Base-by-base conservation (phyloP, 1,140 invertebrate genomes). In the Caenorhabditis remanei region DNA sequence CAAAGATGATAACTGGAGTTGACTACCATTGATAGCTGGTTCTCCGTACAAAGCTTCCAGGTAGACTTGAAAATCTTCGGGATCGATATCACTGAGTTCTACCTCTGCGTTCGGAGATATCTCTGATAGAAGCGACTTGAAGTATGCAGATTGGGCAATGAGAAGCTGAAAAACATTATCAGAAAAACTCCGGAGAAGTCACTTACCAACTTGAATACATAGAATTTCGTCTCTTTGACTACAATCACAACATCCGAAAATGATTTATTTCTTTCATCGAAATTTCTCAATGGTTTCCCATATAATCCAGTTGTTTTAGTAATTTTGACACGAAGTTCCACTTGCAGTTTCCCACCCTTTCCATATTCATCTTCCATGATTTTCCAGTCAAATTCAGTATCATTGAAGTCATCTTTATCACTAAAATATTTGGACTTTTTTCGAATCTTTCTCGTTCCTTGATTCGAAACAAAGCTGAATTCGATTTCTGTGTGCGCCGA, bases 21-120 rank as follows among this genome's bases (percentile, higher is more conserved):
- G 6, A 13, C 13, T 67, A 67, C 63, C 63, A 67, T 67, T 14
- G 16, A 67, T 67, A 67, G n/a, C n/a, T n/a, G n/a, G n/a, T n/a
- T n/a, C n/a, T n/a, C n/a, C n/a, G n/a, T n/a, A n/a, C n/a, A n/a
- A n/a, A 63, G 5, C 7, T 13, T 63, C 58, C 2, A 63, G 58
- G 21, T 24, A 63, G 32, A 24, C 3, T 3, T 63, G 58, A 63
- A 63, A 63, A 32, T 63, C 58, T 4, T 24, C 32, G n/a, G 58
- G 21, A 24, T 63, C 16, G 63, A 67, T 43, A 43, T 43, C 63
- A n/a, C 2, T 43, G 2, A 67, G 40, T 11, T 9, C 43, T 8
- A 67, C 21, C 16, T 43, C 63, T 41, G 63, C 43, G 16, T 43
- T 43, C 43, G 5, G 63, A 41, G 43, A 40, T 24, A 43, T 16